Conservation (phyloP, 30 jellyfish, hydroid and myxozoan species). For the Pseudorhiza aurosa region DNA sequence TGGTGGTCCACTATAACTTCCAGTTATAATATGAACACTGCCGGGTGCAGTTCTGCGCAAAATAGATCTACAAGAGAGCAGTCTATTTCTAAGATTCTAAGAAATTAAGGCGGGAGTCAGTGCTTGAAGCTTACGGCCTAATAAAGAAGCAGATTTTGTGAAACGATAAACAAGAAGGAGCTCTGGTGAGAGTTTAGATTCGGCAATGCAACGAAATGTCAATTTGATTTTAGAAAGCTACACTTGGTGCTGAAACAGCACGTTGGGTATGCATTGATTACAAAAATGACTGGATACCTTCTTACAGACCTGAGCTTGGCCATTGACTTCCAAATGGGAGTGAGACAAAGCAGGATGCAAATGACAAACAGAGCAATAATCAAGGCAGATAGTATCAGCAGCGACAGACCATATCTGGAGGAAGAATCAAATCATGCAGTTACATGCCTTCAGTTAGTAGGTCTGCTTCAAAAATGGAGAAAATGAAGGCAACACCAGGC, state of each 20-base stretch:
- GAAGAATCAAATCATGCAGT: background rate
- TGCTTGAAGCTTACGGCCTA: too few relatives aligned
- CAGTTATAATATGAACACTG: constrained; percentile 93
- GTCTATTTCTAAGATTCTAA: background rate
- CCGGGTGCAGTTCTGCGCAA: constrained; percentile 79
- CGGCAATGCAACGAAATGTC: too few relatives aligned
- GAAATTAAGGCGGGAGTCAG: background rate
- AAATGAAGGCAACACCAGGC: too few relatives aligned
- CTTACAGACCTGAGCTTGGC: constrained; percentile 91
- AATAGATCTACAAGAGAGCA: constrained; percentile 60
- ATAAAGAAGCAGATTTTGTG: too few relatives aligned
- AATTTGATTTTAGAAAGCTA: too few relatives aligned
- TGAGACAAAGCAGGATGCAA: constrained; percentile 82
- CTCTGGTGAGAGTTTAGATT: too few relatives aligned
- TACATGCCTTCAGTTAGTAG: too few relatives aligned
- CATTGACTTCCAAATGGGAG: constrained; percentile 99
- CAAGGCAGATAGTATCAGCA: constrained; percentile 79
- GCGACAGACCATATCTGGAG: constrained; percentile 82
- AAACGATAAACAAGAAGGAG: too few relatives aligned
- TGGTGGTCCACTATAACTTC: constrained; percentile 99
- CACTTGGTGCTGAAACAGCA: too few relatives aligned
- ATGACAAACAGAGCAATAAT: constrained; percentile 62
- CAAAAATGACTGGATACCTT: too few relatives aligned
- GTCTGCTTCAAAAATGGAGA: background rate
- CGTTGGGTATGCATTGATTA: too few relatives aligned